Evolutionary conservation across 2,797 vertebrate species (phyloP), one percentile per base, ranked within the genome.

Genomic region (Chrosomus eos): DNA sequence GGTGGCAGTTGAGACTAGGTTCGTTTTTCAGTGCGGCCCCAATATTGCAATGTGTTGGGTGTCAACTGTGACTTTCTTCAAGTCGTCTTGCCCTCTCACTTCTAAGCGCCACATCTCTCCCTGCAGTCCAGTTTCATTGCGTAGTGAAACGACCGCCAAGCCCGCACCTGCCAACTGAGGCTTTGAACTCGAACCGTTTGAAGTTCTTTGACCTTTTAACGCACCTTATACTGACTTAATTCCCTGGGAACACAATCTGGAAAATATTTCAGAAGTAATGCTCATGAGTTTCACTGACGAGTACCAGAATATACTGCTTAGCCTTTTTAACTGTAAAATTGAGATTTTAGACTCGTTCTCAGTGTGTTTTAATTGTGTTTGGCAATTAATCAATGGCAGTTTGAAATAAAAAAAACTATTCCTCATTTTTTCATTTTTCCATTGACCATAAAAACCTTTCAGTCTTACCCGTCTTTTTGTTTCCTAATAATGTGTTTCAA

Each of bases 161-260:
- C 48, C 73, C 26, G 26, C 31, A 70, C 73, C 66, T 81, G 82
- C 48, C 33, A 70, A 5, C 33, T 33, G 40, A 55, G 53, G 23
- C 77, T 83, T 87, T 80, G 81, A 80, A 67, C 66, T 28, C 11
- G 2, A 48, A 16, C 21, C 16, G 28, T 79, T 84, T 84, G 75
- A 84, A 45, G 66, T 40, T 79, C 40, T 45, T 71, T 75, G 51
- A 79, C 28, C 10, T 18, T 83, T 83, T 43, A 66, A 70, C 71
- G 66, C 60, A 78, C 62, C 38, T 48, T 60, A 60, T 11, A 26
- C 28, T 60, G 48, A 33, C 31, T 84, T 31, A 45, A 60, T 78
- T 78, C 43, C 21, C 13, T 33, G 19, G 48, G 36, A 67, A 23
- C 45, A 84, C 8, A 45, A n/a, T 67, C 51, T 70, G 82, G 66